Evolutionary conservation across 2,797 vertebrate genomes (phyloP).

Genomic region (Tokudaia tokunoshimensis): DNA sequence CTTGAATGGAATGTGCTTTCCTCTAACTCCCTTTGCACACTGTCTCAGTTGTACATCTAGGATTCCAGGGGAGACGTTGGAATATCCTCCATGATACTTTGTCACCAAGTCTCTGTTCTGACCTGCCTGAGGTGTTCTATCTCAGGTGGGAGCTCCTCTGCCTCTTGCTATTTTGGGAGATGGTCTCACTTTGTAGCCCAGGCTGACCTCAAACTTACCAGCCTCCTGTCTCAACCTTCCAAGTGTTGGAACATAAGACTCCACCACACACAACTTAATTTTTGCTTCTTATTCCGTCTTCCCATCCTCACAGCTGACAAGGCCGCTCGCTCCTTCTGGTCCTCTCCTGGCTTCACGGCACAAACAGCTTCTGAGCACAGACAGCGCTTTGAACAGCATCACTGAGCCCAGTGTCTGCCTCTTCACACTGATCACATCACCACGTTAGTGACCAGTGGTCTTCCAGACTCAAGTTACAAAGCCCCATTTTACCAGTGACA

Average conservation of each 20-base stretch:
- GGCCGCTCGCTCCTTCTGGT: background rate
- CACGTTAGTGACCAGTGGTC: background rate
- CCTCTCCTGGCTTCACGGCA: background rate
- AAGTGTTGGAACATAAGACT: background rate
- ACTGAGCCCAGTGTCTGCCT: background rate
- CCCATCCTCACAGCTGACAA: background rate
- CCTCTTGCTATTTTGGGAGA: background rate
- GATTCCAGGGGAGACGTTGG: background rate
- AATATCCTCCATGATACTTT: background rate
- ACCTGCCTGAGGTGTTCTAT: background rate
- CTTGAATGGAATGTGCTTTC: background rate
- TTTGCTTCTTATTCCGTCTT: constrained; percentile 14
- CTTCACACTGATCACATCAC: background rate
- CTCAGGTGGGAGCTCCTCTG: background rate
- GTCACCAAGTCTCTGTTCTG: background rate
- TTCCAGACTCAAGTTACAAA: constrained; percentile 42
- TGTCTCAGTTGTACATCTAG: background rate
- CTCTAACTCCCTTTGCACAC: background rate
- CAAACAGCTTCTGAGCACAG: background rate
- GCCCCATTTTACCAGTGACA: background rate
- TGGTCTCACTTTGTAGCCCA: background rate
- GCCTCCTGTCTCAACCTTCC: background rate
- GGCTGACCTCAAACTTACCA: background rate
- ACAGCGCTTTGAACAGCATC: background rate
- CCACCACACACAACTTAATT: too few relatives aligned